Evolutionary conservation across 2,888 invertebrate genomes (phyloP), one percentile per base, ranked within the genome.

Genomic region (Caenorhabditis japonica): DNA sequence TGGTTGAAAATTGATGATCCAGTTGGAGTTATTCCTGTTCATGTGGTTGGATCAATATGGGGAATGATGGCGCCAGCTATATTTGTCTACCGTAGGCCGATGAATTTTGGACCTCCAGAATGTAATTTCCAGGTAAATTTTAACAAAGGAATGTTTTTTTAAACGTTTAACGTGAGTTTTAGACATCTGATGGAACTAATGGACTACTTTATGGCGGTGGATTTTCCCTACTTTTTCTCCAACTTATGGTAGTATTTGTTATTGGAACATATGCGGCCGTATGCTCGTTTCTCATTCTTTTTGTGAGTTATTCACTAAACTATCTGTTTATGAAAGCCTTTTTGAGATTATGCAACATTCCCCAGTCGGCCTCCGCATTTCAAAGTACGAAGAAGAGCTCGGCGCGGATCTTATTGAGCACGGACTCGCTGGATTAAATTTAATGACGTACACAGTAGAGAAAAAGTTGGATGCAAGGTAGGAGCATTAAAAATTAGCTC

Each of bases 381-480:
- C 83, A 13, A 79, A 80, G 51, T 83, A 83, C 51, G 81, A 85
- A 17, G 85, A 85, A 61, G 81, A 85, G 60, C 58, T 85, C n/a
- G 85, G 85, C 19, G 84, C 84, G n/a, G 84, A 84, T 76, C 72
- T 84, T 15, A 73, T 83, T 17, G 84, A 84, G 55, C 83, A 83
- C 34, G 84, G 84, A 12, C 46, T 84, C 41, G 81, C 84, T 8
- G 84, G 84, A 19, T 68, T 82, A 36, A 84, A 84, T 60, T 77
- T 84, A n/a, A 81, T 82, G 66, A 75, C 76, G 38, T 84, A 84
- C 61, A 79, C 76, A 8, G 72, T 85, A 34, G 84, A 84, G 72
- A 84, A 83, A 58, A 80, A 79, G 49, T 34, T 84, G 49, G 83
- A 77, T 23, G 74, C 83, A 25, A 70, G 76, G 84, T 84, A 30